These are phyloP conservation scores for Eulithis prunata DNA, from an alignment of 2,888 invertebrate genomes.

Conservation along the genomic window DNA sequence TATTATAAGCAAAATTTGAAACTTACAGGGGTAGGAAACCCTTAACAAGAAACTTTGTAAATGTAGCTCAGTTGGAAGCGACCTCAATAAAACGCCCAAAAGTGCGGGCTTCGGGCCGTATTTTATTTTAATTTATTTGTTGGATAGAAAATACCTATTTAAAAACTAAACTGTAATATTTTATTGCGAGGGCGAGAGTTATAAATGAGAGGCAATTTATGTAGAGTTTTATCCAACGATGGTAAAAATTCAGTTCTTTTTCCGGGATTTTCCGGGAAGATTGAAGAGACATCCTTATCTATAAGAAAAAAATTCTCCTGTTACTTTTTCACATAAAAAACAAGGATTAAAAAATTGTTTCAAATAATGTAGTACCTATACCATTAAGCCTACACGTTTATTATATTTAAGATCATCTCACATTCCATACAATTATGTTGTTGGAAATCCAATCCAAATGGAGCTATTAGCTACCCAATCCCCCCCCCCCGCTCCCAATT, in stretches of 20 bases:
- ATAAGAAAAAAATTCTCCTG: too few relatives aligned
- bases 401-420: not conserved
- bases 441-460: not conserved
- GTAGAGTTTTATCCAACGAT: not conserved
- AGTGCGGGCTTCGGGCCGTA: not conserved
- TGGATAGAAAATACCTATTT: constrained; percentile 1
- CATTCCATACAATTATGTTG: not conserved
- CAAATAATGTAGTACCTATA: too few relatives aligned
- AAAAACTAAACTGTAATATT: not conserved
- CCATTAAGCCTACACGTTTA: not conserved
- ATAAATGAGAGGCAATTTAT: not conserved
- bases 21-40: too few relatives aligned
- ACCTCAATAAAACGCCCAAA: not conserved
- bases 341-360: too few relatives aligned
- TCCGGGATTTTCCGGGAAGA: not conserved
- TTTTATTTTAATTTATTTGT: not conserved
- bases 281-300: too few relatives aligned
- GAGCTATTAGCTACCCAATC: not conserved
- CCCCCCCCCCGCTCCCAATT: not conserved
- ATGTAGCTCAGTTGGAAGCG: not conserved
- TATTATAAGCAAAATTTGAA: too few relatives aligned
- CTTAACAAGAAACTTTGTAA: not conserved
- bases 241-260: not conserved
- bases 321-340: too few relatives aligned
- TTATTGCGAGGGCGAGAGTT: not conserved